Conservation (phyloP, 2,888 invertebrate species). For the Orchestes rusci region DNA sequence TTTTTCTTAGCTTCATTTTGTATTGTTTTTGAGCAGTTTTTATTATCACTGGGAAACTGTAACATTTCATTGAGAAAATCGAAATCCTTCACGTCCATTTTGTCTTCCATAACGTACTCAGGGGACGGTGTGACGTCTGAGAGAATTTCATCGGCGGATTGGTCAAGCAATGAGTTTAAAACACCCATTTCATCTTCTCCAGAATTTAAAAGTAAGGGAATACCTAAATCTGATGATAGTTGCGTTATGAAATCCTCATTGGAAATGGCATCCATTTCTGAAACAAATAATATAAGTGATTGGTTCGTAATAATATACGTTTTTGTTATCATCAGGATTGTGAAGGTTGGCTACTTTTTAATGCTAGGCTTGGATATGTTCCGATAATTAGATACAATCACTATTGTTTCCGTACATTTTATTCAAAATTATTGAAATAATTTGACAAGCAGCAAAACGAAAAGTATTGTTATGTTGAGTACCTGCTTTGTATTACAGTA, state of each 20-base stretch:
- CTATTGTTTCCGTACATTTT: no score
- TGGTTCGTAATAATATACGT: no score
- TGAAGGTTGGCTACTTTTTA: no score
- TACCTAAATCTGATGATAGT: conserved; percentile 39
- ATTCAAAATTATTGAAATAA: no score
- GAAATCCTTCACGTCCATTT: conserved; percentile 16
- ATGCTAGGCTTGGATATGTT: no score
- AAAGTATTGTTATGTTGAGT: no score
- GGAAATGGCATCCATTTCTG: conserved; percentile 20
- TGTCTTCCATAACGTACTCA: conserved; percentile 21
- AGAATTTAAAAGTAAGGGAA: conserved; percentile 39
- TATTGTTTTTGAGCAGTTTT: no score
- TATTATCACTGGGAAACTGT: neutral
- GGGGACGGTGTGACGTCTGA: conserved; percentile 35
- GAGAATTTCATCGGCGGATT: conserved; percentile 38
- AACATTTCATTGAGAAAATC: conserved; percentile 21
- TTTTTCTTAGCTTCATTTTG: no score
- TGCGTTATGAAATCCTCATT: conserved; percentile 42
- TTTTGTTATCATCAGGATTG: no score
- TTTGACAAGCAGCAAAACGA: no score
- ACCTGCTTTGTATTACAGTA: no score
- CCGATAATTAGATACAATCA: no score
- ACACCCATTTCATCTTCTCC: conserved; percentile 38
- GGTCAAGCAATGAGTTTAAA: conserved; percentile 39
- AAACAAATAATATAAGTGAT: neutral